These are phyloP conservation scores for Mergus octosetaceus DNA, from an alignment of 2,797 vertebrate genomes.

Conservation along the genomic window DNA sequence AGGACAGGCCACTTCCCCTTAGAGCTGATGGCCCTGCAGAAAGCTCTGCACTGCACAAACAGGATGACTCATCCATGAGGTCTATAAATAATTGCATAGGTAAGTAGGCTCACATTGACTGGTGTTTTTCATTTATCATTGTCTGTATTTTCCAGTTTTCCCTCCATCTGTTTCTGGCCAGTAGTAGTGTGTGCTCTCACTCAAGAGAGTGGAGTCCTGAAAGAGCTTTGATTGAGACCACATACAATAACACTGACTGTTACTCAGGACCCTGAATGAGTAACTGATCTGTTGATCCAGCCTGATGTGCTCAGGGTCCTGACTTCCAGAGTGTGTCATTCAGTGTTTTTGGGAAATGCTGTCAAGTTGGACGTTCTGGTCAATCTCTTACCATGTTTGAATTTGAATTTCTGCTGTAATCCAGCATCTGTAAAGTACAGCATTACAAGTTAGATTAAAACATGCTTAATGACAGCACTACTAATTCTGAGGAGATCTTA, in stretches of 20 bases:
- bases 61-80: constrained; percentile 68
- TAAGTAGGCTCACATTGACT: constrained; percentile 58
- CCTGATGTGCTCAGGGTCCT: not conserved
- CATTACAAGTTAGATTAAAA: not conserved
- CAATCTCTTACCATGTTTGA: not conserved
- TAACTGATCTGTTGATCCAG: not conserved
- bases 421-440: not conserved
- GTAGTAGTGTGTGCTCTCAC: not conserved
- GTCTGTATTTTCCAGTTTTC: not conserved
- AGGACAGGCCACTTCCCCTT: constrained; percentile 72
- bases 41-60: not conserved
- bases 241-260: not conserved
- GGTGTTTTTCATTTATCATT: not conserved
- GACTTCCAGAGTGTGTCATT: not conserved
- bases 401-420: not conserved
- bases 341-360: not conserved
- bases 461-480: not conserved
- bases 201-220: not conserved
- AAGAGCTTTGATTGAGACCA: not conserved
- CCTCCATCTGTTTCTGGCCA: not conserved
- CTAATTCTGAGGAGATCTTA: not conserved
- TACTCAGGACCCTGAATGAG: not conserved
- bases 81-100: constrained; percentile 83
- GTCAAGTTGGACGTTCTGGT: not conserved
- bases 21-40: constrained; percentile 53